Evolutionary conservation across 2,113 vertebrate genomes (phyloP).

Genomic region (Psittacara wagleri): DNA sequence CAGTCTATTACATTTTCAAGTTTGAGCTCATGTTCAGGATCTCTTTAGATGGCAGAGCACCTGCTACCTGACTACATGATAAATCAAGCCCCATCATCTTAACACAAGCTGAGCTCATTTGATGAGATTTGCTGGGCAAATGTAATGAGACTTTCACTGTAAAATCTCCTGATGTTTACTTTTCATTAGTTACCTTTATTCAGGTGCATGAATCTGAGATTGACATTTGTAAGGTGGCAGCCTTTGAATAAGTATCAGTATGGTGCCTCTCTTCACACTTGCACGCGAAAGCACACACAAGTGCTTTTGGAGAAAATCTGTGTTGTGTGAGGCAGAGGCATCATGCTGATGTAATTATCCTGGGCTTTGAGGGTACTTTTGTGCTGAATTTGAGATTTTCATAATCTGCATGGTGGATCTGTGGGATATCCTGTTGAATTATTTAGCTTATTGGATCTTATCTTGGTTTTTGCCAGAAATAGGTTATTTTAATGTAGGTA

Average conservation of each 20-base stretch:
- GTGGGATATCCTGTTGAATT: not conserved
- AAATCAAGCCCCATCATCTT: not conserved
- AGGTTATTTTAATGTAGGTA: not conserved
- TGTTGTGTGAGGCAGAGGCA: not conserved
- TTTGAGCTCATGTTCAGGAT: not conserved
- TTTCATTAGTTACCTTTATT: constrained; percentile 1
- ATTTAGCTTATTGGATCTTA: not conserved
- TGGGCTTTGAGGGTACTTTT: not conserved
- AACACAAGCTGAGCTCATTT: not conserved
- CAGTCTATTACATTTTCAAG: not conserved
- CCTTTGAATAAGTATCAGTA: not conserved
- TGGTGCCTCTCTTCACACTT: not conserved
- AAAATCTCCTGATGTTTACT: not conserved
- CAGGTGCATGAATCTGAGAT: not conserved
- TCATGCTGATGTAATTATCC: not conserved
- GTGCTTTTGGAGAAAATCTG: not conserved
- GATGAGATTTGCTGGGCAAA: not conserved
- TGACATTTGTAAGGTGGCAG: not conserved
- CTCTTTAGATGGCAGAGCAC: not conserved
- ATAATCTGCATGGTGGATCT: not conserved
- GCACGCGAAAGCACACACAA: not conserved
- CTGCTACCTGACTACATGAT: not conserved
- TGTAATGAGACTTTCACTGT: not conserved
- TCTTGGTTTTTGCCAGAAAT: not conserved
- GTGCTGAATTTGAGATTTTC: not conserved